Conservation (phyloP, 2,797 vertebrate genomes). For the Acropternis orthonyx region DNA sequence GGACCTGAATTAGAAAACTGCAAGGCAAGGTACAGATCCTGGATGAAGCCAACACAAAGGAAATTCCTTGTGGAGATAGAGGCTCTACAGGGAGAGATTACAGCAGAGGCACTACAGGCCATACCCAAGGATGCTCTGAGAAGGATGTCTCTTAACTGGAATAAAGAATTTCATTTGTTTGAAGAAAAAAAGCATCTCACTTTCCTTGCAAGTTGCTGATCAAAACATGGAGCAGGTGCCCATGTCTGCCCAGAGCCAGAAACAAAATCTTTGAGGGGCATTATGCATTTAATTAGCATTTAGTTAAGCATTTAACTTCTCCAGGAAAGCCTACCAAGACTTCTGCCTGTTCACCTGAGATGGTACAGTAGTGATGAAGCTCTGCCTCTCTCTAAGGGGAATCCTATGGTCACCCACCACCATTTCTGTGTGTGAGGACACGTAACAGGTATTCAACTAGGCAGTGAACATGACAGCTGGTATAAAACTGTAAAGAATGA, state of each 20-base stretch:
- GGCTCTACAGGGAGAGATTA: background rate
- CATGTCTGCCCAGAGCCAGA: background rate
- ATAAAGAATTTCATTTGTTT: background rate
- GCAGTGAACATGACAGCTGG: background rate
- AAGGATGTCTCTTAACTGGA: background rate
- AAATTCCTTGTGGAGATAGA: background rate
- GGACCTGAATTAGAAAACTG: background rate
- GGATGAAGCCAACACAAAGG: background rate
- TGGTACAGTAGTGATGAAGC: accelerated
- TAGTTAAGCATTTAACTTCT: background rate
- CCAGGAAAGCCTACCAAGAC: background rate
- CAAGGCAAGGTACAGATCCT: background rate
- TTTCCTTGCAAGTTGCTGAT: background rate
- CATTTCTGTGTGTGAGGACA: background rate
- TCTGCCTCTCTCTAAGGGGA: background rate
- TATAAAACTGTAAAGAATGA: background rate
- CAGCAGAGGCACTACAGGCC: background rate
- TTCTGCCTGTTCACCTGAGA: background rate
- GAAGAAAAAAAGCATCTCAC: background rate
- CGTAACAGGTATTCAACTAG: background rate
- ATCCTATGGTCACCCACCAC: background rate
- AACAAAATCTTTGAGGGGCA: background rate
- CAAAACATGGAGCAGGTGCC: background rate
- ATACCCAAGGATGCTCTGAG: background rate
- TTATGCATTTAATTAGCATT: background rate